Base-by-base conservation (phyloP, 2,888 invertebrate species). In the Phortica okadai region DNA sequence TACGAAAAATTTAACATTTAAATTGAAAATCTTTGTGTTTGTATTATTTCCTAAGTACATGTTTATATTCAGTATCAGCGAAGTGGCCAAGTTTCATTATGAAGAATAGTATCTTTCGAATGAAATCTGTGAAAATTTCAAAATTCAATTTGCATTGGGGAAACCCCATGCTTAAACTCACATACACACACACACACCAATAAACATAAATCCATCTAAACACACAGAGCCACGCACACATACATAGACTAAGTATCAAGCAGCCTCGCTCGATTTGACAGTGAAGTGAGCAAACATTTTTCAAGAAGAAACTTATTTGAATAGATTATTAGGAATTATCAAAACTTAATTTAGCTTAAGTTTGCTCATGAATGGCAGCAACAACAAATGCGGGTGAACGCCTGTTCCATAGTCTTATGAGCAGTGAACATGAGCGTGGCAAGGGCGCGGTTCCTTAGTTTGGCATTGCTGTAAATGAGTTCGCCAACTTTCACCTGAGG, bases 261-360 rank as follows among this genome's bases (percentile, higher is more conserved):
- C 7, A 62, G 50, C 50, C 14, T 50, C 50, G 50, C 50, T 50
- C 79, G 79, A 78, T 76, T 79, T 74, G 79, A 78, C 80, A 76
- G 81, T 44, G 77, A 87, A 89, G 81, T 85, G 82, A 85, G 79
- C 88, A 89, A 88, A 82, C 80, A 84, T 84, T 84, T 83, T 79
- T 76, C 16, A 45, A 16, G 62, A 69, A 45, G 80, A 82, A 87
- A 87, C 82, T 89, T 88, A 79, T 70, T 79, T 84, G 85, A 89
- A 88, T 88, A 83, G 88, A 89, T 89, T 88, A 88, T 89, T 88
- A 83, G 86, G 88, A 88, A 89, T 88, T 88, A 88, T 85, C 82
- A 82, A 84, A 89, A 88, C 88, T 88, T 89, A 88, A 87, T 88
- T 89, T 86, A 84, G 84, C 85, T 84, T 78, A 84, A 81, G 81